Evolutionary conservation across 1,140 invertebrate genomes (phyloP).

Genomic region (Drosophila subobscura): DNA sequence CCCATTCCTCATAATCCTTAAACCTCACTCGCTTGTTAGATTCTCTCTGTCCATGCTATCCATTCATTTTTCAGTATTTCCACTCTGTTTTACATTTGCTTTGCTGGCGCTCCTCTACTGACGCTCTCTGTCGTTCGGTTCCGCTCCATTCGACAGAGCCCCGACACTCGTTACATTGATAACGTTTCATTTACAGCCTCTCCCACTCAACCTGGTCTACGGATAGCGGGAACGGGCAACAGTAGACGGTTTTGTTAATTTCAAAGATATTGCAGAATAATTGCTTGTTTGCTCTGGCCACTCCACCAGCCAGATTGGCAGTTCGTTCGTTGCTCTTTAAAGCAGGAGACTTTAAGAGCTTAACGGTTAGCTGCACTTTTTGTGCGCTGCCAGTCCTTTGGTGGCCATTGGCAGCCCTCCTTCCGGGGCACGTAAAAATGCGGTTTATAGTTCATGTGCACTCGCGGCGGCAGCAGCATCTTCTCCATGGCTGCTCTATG

Average conservation of each 20-base stretch:
- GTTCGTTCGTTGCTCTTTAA: slow-evolving; percentile 14
- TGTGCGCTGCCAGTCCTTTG: slow-evolving; percentile 10
- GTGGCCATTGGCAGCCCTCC: not conserved
- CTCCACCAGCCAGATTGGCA: slow-evolving; percentile 11
- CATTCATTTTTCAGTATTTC: slow-evolving; percentile 29
- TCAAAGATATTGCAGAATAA: slow-evolving; percentile 59
- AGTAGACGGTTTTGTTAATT: slow-evolving; percentile 52
- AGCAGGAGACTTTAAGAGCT: slow-evolving; percentile 34
- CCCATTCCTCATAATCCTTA: not conserved
- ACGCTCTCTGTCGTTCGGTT: not conserved
- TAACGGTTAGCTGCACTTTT: slow-evolving; percentile 41
- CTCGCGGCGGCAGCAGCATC: slow-evolving; percentile 34
- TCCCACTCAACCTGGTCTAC: slow-evolving; percentile 2
- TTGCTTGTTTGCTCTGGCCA: slow-evolving; percentile 49
- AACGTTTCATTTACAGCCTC: slow-evolving; percentile 32
- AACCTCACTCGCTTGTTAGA: not conserved
- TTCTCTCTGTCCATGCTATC: not conserved
- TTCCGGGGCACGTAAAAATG: slow-evolving; percentile 60
- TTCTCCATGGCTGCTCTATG: not conserved
- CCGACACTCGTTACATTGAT: slow-evolving; percentile 32
- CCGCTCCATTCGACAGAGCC: slow-evolving; percentile 25
- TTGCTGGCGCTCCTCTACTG: slow-evolving; percentile 15
- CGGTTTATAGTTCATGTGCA: slow-evolving; percentile 66
- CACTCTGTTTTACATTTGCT: slow-evolving; percentile 41
- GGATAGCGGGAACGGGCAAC: not conserved